phyloP scores from a whole-genome alignment of 2,888 invertebrate species.

The Macrophya alboannulata region DNA sequence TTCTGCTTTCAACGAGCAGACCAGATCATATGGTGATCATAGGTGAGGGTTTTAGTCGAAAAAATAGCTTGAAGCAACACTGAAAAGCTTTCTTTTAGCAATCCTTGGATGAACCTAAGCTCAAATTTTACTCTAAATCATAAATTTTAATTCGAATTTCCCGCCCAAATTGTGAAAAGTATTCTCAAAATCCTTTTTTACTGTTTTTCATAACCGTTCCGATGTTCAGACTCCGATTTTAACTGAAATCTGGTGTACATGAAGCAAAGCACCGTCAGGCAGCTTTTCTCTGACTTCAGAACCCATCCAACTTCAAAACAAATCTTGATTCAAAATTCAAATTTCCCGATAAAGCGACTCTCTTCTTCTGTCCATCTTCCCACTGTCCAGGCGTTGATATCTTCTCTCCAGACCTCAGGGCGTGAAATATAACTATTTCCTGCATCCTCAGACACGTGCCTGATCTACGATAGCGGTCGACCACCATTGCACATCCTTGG shows the following conservation, averaged over 20 bases:
- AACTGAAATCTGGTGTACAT: neutral
- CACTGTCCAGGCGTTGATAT: neutral
- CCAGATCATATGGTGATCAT: too few relatives aligned
- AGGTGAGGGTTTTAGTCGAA: neutral
- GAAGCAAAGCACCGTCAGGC: neutral
- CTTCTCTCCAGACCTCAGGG: neutral
- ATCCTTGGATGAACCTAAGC: neutral
- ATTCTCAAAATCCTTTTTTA: too few relatives aligned
- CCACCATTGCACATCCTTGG: constrained; percentile 74
- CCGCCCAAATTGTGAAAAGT: too few relatives aligned
- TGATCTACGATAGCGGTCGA: constrained; percentile 82
- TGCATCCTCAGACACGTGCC: constrained; percentile 75
- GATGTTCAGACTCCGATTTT: neutral
- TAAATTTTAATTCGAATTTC: too few relatives aligned
- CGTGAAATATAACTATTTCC: constrained; percentile 19
- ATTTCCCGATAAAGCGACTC: neutral
- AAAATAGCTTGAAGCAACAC: neutral
- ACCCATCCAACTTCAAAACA: neutral
- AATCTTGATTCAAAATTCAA: constrained; percentile 19
- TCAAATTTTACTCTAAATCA: too few relatives aligned
- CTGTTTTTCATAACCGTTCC: too few relatives aligned
- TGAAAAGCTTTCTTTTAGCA: neutral
- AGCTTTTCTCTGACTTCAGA: neutral
- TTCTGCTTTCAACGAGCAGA: constrained; percentile 86
- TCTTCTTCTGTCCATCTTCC: neutral